Evolutionary conservation across 2,797 vertebrate genomes (phyloP).

Genomic region (Carcharodon carcharias): DNA sequence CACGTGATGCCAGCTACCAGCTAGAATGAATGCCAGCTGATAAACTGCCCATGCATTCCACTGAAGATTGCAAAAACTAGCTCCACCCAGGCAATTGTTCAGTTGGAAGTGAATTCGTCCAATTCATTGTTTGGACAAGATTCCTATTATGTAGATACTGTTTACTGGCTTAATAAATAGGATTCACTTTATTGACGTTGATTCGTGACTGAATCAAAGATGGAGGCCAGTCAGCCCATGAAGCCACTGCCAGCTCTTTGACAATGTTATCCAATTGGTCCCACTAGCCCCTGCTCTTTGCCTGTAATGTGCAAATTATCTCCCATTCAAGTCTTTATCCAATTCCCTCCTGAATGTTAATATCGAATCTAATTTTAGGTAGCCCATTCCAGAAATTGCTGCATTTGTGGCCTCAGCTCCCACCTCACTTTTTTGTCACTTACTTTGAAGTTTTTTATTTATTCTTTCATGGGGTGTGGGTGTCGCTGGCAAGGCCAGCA

Average conservation of each 20-base stretch:
- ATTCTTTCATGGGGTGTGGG: background rate
- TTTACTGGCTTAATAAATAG: background rate
- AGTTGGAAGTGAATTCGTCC: background rate
- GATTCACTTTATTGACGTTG: background rate
- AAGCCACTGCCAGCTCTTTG: background rate
- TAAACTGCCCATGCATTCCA: slow-evolving; percentile 84
- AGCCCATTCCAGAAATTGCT: background rate
- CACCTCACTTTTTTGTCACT: too few species aligned
- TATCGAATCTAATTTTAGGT: background rate
- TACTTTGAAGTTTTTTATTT: background rate
- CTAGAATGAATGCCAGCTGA: slow-evolving; percentile 62
- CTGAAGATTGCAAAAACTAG: slow-evolving; percentile 53
- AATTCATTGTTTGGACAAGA: background rate
- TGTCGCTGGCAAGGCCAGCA: background rate
- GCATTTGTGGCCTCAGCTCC: too few species aligned
- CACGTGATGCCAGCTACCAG: slow-evolving; percentile 61
- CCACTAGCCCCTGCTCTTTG: background rate
- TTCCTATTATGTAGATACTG: background rate
- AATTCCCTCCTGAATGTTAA: background rate
- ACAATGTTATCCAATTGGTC: background rate
- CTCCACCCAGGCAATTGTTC: slow-evolving; percentile 47
- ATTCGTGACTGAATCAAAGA: background rate
- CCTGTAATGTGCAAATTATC: too few species aligned
- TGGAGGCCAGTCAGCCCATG: background rate
- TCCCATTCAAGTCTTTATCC: background rate